Base-by-base conservation (phyloP, 2,888 invertebrate species). In the Polietes domitor region DNA sequence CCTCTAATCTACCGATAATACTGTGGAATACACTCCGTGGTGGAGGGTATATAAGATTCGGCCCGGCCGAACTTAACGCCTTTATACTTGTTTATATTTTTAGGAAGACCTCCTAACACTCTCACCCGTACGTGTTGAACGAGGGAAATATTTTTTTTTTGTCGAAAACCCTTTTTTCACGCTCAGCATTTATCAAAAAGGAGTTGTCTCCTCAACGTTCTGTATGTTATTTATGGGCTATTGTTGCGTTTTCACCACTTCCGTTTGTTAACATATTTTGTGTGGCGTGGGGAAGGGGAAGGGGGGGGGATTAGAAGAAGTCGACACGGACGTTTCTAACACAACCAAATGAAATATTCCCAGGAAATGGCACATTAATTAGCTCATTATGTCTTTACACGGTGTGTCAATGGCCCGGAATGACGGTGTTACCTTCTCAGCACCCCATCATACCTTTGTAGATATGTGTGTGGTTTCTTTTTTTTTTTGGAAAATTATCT, bases 361-460 rank as follows among this genome's bases (percentile, higher is more conserved):
- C 61, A 61, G 32, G 61, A 61, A 61, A 61, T 61, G 24, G 28
- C 61, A 28, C 21, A 61, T 28, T 58, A 58, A 58, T 58, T 26
- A 58, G 58, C 58, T 58, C 26, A 58, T 58, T 58, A 61, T 10
- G 17, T 5, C 5, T 61, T 61, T 61, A 61, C 61, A 61, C 21
- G 53, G 21, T 55, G 53, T 28, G 28, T 2, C 28, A 58, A 55
- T 55, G 53, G n/a, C n/a, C 47, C 47, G 47, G n/a, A 17, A 17
- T 53, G 17, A 17, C 50, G 19, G 26, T 26, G 15, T 26, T 58
- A 5, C 58, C 58, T 26, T 4, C 9, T n/a, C 53, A 24, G 6
- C 19, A 53, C n/a, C 47, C 53, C 17, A 19, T 1, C 21, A 3
- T 50, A 2, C 50, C 3, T 50, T 15, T 50, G 3, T 17, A n/a